Base-by-base conservation (phyloP, 1,140 invertebrate genomes). In the Panagrolaimus sp. region DNA sequence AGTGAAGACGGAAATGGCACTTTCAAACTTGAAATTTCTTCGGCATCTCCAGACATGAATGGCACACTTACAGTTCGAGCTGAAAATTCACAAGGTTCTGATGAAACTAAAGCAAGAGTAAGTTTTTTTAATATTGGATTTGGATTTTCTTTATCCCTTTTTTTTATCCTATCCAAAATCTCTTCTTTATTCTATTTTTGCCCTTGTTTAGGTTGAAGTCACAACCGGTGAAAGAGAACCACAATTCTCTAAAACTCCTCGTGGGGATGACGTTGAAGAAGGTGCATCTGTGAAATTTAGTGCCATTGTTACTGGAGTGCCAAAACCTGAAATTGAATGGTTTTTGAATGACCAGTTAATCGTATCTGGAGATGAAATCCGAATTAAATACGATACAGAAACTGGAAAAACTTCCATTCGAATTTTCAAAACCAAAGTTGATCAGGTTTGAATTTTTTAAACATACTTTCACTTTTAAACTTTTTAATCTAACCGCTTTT, bases 41-140 rank as follows among this genome's bases (percentile, higher is more conserved):
- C 91, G 73, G 90, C 96, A 5, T 91, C 90, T 9, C 87, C 90
- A 38, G 89, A 91, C 70, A 94, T 98, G 86, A 89, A 90, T 65
- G 95, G 95, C 21, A 88, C 89, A 70, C 94, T 94, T 77, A 92
- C 90, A 14, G 94, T 92, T 82, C 86, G 89, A 67, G 93, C 92
- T 4, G 91, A 88, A 74, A 95, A 94, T 79, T 17, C 73, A 28
- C 28, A 24, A 12, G 73, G 71, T 32, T 17, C 12, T 32, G 55
- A 28, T 46, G 68, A 71, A 43, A 43, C 48, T 1, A 63, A 44
- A n/a, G 75, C 65, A 43, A 70, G 17, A 43, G 47, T 48, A 2
- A 70, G 47, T 38, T 38, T 38, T 7, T 38, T 38, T 38, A 38
- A 4, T 38, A 4, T 38, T 38, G 32, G 32, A 38, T 7, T 7